Percentiles rank a stretch among this genome's conserved stretches.
phyloP scores from a whole-genome alignment of 2,888 invertebrate species.

The Leptinotarsa juncta region DNA sequence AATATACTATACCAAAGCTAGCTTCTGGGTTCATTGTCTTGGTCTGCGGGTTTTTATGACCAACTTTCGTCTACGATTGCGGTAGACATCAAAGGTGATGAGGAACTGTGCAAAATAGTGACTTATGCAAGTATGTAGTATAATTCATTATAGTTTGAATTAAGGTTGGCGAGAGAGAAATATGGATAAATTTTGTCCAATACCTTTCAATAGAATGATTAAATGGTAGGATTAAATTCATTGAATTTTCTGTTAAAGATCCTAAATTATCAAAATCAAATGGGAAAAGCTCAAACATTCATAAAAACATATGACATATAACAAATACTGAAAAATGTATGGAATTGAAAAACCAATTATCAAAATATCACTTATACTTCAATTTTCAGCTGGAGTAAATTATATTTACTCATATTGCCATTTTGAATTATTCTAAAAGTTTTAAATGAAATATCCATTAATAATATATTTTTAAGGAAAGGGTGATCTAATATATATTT shows the following conservation, averaged over 20 bases:
- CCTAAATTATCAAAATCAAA: neutral
- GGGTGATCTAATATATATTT: slow-evolving; percentile 27
- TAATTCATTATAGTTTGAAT: no score
- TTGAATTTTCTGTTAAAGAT: no score
- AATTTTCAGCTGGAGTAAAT: slow-evolving; percentile 8
- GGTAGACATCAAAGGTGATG: no score
- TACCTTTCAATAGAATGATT: neutral
- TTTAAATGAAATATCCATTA: neutral
- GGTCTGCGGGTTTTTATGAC: no score
- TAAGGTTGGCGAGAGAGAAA: no score
- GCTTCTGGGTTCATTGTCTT: no score
- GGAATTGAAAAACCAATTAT: neutral
- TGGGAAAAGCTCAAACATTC: neutral
- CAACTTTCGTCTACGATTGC: no score
- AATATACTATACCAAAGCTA: no score
- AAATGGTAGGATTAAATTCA: neutral
- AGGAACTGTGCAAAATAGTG: no score
- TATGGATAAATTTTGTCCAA: no score
- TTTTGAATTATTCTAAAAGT: slow-evolving; percentile 4
- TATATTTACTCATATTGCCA: slow-evolving; percentile 18
- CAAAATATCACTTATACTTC: slow-evolving; percentile 1
- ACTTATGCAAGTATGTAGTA: no score
- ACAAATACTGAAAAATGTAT: slow-evolving; percentile 8
- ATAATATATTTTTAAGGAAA: slow-evolving; percentile 6
- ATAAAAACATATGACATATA: neutral